Evolutionary conservation across 92 coral and sea anemone genomes (phyloP).

Genomic region (Heliopora coerulea): DNA sequence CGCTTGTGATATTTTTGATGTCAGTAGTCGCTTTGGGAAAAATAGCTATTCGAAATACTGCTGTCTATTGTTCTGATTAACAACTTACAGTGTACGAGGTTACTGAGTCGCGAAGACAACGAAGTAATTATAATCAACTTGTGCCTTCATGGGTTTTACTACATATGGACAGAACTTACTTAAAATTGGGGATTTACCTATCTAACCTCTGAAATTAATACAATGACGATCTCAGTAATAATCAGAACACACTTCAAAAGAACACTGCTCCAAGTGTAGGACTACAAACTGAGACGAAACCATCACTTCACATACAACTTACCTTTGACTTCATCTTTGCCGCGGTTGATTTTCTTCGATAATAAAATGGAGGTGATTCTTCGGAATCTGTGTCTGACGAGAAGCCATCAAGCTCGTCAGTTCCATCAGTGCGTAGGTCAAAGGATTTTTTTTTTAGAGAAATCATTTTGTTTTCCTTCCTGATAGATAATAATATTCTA

Average conservation of each 20-base stretch:
- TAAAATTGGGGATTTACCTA: neutral
- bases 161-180: neutral
- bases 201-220: neutral
- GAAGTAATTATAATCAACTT: neutral
- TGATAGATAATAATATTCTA: slow-evolving; percentile 27
- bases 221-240: neutral
- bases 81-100: neutral
- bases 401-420: neutral
- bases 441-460: slow-evolving; percentile 41
- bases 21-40: neutral
- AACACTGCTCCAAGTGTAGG: neutral
- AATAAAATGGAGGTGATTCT: slow-evolving; percentile 77
- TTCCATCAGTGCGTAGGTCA: slow-evolving; percentile 34
- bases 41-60: neutral
- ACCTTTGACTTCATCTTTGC: slow-evolving; percentile 80
- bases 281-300: neutral
- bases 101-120: neutral
- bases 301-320: slow-evolving; percentile 11
- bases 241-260: neutral
- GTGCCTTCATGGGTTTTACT: neutral
- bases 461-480: slow-evolving; percentile 39
- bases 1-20: neutral
- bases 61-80: too few relatives aligned
- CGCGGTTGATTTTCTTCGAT: slow-evolving; percentile 84
- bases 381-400: slow-evolving; percentile 38